Conservation (phyloP, 2,888 invertebrate genomes). For the Perizoma affinitatum region DNA sequence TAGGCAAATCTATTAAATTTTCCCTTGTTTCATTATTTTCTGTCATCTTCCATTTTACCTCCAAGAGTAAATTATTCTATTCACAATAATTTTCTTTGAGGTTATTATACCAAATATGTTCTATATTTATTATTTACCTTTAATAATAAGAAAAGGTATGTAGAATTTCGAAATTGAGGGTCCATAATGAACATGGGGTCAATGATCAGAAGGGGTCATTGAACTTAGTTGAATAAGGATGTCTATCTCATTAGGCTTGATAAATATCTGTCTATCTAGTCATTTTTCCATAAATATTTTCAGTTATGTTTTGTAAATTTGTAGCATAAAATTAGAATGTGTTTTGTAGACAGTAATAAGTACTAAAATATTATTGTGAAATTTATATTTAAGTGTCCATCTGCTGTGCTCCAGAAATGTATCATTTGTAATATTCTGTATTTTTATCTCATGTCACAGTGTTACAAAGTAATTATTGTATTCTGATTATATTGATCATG, state of each 20-base stretch:
- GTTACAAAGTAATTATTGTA: too few relatives aligned
- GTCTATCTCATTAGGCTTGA: constrained; percentile 26
- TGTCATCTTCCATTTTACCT: too few relatives aligned
- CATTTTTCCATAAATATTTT: neutral
- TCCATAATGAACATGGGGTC: constrained; percentile 49
- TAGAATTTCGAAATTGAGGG: constrained; percentile 31
- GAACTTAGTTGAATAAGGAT: constrained; percentile 41
- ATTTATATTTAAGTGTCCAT: too few relatives aligned
- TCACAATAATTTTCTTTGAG: constrained; percentile 17
- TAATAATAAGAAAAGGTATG: constrained; percentile 19
- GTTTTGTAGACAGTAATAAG: too few relatives aligned
- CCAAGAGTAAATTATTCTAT: too few relatives aligned
- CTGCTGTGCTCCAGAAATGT: too few relatives aligned
- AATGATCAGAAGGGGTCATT: constrained; percentile 49
- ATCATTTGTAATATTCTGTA: too few relatives aligned
- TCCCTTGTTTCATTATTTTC: too few relatives aligned
- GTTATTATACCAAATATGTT: constrained; percentile 29
- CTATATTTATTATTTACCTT: constrained; percentile 23
- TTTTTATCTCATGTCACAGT: too few relatives aligned
- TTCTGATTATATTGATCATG: too few relatives aligned
- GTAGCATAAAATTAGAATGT: neutral
- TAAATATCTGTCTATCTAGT: constrained; percentile 6
- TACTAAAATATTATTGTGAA: neutral
- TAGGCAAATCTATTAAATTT: too few relatives aligned
- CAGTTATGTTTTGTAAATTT: neutral